Conservation (phyloP, 2,113 vertebrate species). For the Lophotis ruficrista region DNA sequence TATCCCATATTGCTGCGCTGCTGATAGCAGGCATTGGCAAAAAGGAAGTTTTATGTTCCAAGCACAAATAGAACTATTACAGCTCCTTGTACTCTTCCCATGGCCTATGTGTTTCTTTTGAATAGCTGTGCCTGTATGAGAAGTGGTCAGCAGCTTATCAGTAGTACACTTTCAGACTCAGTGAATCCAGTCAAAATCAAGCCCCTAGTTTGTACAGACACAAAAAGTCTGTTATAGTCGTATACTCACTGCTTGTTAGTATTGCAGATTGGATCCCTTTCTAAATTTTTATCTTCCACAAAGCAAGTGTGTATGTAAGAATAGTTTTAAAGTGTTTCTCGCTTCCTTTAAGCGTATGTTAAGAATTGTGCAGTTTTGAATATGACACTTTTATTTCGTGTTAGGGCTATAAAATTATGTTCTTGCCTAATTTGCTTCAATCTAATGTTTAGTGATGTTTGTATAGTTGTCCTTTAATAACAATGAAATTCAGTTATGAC, state of each 20-base stretch:
- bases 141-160: neutral
- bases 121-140: neutral
- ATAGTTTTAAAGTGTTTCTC: neutral
- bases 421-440: constrained; percentile 50
- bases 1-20: neutral
- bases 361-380: neutral
- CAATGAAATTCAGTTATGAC: constrained; percentile 23
- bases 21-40: neutral
- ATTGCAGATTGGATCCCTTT: neutral
- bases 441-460: constrained; percentile 38
- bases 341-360: neutral
- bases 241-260: neutral
- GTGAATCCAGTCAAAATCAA: constrained; percentile 3
- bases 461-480: constrained; percentile 56
- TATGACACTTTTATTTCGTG: constrained; percentile 33
- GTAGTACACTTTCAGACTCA: neutral
- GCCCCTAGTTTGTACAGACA: neutral
- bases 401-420: constrained; percentile 45
- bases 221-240: neutral
- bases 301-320: neutral
- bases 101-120: neutral
- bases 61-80: neutral
- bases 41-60: neutral
- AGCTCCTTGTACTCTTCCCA: neutral
- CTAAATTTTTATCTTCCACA: neutral